Percentiles rank a stretch among this genome's conserved stretches.
Conservation (phyloP, 2,888 invertebrate genomes). For the Phortica okadai region DNA sequence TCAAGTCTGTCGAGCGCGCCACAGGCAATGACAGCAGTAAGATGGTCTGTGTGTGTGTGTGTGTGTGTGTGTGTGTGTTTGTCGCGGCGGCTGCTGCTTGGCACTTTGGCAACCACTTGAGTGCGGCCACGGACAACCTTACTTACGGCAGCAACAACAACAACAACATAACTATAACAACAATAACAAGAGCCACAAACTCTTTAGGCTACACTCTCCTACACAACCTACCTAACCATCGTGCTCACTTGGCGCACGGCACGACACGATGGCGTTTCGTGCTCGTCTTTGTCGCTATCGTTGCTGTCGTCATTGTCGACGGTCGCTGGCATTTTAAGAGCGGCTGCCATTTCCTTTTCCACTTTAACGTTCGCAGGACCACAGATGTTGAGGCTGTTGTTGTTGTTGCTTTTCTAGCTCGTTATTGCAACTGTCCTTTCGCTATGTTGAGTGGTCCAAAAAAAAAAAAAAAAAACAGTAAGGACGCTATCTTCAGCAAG, state of each 20-base stretch:
- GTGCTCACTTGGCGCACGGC: no score
- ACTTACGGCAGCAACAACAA: no score
- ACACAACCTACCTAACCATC: no score
- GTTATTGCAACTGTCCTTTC: no score
- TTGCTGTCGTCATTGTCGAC: neutral
- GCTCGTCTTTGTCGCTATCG: neutral
- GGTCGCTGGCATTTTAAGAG: constrained; percentile 31
- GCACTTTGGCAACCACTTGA: constrained; percentile 6
- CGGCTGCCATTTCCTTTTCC: constrained; percentile 23
- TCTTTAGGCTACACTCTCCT: no score
- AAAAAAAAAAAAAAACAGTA: no score
- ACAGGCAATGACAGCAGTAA: neutral
- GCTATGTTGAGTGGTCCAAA: no score
- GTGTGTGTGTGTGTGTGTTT: neutral
- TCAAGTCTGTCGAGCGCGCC: neutral
- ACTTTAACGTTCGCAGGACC: neutral
- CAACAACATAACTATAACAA: no score
- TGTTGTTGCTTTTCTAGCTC: neutral
- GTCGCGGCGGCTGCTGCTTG: constrained; percentile 1
- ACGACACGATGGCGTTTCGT: no score
- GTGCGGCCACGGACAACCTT: neutral
- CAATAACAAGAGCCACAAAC: no score
- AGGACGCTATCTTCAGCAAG: no score
- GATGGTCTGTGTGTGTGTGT: neutral
- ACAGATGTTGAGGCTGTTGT: neutral